Evolutionary conservation across 2,888 invertebrate genomes (phyloP).

Genomic region (Cheilosia pagana): DNA sequence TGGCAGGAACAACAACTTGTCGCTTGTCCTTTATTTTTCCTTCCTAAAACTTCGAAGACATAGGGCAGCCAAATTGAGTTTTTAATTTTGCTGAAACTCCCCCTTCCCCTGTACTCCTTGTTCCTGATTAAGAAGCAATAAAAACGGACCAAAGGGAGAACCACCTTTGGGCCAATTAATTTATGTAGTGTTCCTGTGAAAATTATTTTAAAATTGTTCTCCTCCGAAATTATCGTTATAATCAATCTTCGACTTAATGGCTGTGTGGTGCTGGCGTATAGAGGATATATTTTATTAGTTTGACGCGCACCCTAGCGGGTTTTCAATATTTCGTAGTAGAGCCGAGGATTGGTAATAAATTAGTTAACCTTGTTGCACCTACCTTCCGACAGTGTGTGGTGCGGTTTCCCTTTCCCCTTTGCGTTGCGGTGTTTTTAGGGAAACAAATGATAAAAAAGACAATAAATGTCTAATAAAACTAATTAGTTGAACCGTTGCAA

Average conservation of each 20-base stretch:
- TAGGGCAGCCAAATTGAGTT: conserved; percentile 58
- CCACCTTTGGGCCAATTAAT: conserved; percentile 47
- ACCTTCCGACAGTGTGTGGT: conserved; percentile 21
- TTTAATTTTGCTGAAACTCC: conserved; percentile 53
- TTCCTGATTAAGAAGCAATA: conserved; percentile 65
- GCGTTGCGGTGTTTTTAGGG: conserved; percentile 24
- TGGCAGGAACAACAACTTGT: conserved; percentile 58
- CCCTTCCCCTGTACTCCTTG: conserved; percentile 35
- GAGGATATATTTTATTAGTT: conserved; percentile 47
- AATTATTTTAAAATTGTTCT: conserved; percentile 43
- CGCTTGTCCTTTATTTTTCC: conserved; percentile 16
- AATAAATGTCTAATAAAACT: conserved; percentile 73
- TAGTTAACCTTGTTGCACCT: conserved; percentile 68
- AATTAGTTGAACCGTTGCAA: conserved; percentile 64
- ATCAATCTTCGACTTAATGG: conserved; percentile 69
- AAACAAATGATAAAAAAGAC: conserved; percentile 73
- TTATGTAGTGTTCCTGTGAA: conserved; percentile 47
- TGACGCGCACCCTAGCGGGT: conserved; percentile 58
- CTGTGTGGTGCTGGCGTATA: conserved; percentile 19
- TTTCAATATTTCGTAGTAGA: conserved; percentile 14
- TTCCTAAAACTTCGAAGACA: conserved; percentile 43
- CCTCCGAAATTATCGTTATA: conserved; percentile 56
- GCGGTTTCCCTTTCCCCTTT: background rate
- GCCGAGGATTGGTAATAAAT: conserved; percentile 60
- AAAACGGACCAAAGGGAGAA: background rate